Base-by-base conservation (phyloP, 2,888 invertebrate species). In the Micropterix aruncella region DNA sequence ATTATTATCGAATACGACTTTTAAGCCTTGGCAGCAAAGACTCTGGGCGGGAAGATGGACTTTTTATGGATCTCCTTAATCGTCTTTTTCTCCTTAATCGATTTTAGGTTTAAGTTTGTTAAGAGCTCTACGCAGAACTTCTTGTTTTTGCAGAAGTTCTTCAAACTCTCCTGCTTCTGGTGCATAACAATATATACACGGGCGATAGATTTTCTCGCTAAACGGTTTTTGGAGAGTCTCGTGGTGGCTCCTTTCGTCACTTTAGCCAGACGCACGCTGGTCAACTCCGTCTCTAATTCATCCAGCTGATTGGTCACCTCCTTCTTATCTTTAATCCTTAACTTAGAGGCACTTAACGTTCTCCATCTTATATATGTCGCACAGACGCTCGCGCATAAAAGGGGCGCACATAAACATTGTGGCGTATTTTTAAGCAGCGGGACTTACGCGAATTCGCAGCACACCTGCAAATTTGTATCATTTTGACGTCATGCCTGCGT, bases 241-340 rank as follows among this genome's bases (percentile, higher is more conserved):
- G 96, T 95, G 16, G 97, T 94, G 48, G 96, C 95, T 58, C 97
- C 99, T 50, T 97, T 99, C 44, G 99, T 99, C 19, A 96, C 95
- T 75, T 96, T 96, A 12, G 95, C 90, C 48, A 96, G 97, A 54
- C 97, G 77, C 52, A 99, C 79, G 59, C 82, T 88, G 40, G 93
- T 91, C 48, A 99, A 75, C 69, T 99, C 99, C 47, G 88, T 93
- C 71, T 97, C 97, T 47, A 99, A 79, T 66, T 96, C 97, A 60
- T 94, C 92, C 55, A 99, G 80, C 74, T 96, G 94, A 67, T 97
- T 97, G 53, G 85, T 78, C 61, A 99, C 80, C 70, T 97, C 97
- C 63, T 95, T 95, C 70, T 93, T 96, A 70, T 94, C 95, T 70
- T 97, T 96, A 43, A 84, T 86, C 52, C 97, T 79, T 58, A 99